Evolutionary conservation across 2,797 vertebrate genomes (phyloP).

Genomic region (Nannoperca australis): DNA sequence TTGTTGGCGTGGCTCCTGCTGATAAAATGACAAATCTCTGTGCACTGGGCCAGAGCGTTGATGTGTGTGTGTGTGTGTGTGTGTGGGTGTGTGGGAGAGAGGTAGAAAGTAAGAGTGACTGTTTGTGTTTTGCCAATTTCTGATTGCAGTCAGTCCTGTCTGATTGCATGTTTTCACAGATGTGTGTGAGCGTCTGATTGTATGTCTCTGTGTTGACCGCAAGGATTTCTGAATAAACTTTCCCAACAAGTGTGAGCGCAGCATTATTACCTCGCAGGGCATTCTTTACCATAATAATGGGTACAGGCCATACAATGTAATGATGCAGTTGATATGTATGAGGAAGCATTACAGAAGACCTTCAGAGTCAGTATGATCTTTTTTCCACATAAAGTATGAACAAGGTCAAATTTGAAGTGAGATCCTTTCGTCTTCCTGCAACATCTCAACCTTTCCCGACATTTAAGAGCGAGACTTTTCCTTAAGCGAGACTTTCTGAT

Average conservation of each 20-base stretch:
- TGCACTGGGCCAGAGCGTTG: background rate
- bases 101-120: background rate
- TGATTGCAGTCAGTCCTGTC: slow-evolving; percentile 40
- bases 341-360: background rate
- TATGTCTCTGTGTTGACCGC: slow-evolving; percentile 8
- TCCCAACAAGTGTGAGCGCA: background rate
- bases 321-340: background rate
- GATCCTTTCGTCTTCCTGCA: no score
- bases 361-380: background rate
- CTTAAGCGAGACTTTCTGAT: no score
- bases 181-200: slow-evolving; percentile 29
- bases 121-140: slow-evolving; percentile 30
- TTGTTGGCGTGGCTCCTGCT: slow-evolving; percentile 28
- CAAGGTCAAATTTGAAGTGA: background rate
- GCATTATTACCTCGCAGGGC: background rate
- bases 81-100: background rate
- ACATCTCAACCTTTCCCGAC: no score
- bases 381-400: background rate
- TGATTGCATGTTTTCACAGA: slow-evolving; percentile 53
- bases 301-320: background rate
- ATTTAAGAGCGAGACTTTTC: no score
- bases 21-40: slow-evolving; percentile 38
- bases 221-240: slow-evolving; percentile 31
- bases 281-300: background rate
- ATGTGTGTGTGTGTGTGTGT: background rate